These are phyloP conservation scores for Phylloscopus trochilus DNA, from an alignment of 2,113 vertebrate genomes.

Conservation along the genomic window DNA sequence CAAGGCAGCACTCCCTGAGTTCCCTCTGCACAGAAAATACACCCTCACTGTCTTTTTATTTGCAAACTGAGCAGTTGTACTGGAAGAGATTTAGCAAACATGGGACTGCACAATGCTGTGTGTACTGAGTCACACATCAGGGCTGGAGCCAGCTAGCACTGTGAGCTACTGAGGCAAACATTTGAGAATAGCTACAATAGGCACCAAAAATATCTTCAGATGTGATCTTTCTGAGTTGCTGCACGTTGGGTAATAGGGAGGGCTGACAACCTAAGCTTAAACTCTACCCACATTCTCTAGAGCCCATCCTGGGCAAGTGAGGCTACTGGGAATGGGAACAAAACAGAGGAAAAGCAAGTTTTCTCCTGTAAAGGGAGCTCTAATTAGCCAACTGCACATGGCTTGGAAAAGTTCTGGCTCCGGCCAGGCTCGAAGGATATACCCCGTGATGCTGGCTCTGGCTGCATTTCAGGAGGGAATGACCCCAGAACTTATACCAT, in stretches of 20 bases:
- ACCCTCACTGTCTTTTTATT: conserved; percentile 41
- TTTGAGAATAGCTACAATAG: conserved; percentile 57
- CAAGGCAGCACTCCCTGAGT: neutral
- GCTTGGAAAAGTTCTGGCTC: neutral
- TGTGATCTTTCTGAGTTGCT: conserved; percentile 57
- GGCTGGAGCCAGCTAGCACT: conserved; percentile 46
- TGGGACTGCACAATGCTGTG: conserved; percentile 15
- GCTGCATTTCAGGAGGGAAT: neutral
- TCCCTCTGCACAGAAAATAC: neutral
- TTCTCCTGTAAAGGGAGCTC: neutral
- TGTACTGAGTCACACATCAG: conserved; percentile 57
- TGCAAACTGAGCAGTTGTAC: conserved; percentile 62
- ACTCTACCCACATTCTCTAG: conserved; percentile 6
- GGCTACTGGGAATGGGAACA: neutral
- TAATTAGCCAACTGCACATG: neutral
- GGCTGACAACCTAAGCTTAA: conserved; percentile 11
- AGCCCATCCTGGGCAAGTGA: neutral
- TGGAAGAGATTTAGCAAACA: conserved; percentile 57
- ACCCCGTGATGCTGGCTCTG: neutral
- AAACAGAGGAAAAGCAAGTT: neutral
- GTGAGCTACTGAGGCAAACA: conserved; percentile 56
- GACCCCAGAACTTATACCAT: neutral
- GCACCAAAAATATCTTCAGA: conserved; percentile 61
- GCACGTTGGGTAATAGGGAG: conserved; percentile 20
- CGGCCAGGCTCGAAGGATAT: neutral